phyloP scores from a whole-genome alignment of 2,113 vertebrate genomes.

The Merops nubicus region DNA sequence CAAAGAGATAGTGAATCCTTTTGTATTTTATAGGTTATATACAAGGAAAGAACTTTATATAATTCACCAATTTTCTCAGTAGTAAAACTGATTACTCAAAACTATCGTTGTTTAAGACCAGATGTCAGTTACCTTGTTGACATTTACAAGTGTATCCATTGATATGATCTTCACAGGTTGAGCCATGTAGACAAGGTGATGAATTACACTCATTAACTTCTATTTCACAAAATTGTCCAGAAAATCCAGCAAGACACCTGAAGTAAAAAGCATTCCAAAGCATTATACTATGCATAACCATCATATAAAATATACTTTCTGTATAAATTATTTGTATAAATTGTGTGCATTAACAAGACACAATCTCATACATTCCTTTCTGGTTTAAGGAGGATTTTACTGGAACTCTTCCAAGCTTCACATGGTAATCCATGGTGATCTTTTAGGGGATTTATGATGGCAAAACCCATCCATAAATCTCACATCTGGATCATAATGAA shows the following conservation, averaged over 20 bases:
- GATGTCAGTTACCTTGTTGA: slow-evolving; percentile 69
- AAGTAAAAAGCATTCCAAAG: slow-evolving; percentile 6
- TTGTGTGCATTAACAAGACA: background rate
- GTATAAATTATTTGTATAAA: background rate
- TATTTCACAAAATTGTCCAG: slow-evolving; percentile 68
- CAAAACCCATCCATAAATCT: background rate
- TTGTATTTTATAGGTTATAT: background rate
- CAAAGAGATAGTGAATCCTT: background rate
- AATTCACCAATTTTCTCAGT: background rate
- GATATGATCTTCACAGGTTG: slow-evolving; percentile 83
- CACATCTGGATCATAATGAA: background rate
- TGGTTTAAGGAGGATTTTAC: background rate
- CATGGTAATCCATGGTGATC: background rate
- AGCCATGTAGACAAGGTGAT: slow-evolving; percentile 80
- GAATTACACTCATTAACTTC: slow-evolving; percentile 85
- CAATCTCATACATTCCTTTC: background rate
- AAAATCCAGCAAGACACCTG: slow-evolving; percentile 72
- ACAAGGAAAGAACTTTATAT: background rate
- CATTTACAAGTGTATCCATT: slow-evolving; percentile 86
- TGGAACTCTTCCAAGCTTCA: background rate
- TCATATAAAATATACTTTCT: background rate
- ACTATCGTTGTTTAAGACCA: background rate
- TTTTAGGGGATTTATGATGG: background rate
- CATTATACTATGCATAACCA: background rate
- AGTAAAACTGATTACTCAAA: background rate